Base-by-base conservation (phyloP, 2,888 invertebrate genomes). In the Sturmia bella region DNA sequence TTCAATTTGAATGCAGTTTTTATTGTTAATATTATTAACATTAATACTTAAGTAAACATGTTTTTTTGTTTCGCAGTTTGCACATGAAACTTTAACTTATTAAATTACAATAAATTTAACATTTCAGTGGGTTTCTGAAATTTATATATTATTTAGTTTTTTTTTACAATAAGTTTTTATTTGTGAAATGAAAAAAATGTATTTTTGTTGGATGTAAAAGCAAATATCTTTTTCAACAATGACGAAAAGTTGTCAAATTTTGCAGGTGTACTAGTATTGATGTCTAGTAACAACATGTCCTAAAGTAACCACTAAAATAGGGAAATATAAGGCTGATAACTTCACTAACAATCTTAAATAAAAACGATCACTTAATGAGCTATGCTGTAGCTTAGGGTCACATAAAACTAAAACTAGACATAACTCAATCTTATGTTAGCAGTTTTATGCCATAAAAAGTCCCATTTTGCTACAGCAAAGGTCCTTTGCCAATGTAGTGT, bases 1-100 rank as follows among this genome's bases (percentile, higher is more conserved):
- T 82, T 74, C 61, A 76, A 68, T 76, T 48, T 81, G 64, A 82
- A 73, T 77, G 64, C 39, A 81, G 77, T 76, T 73, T 41, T 43
- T 57, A 59, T 63, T 77, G 27, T 69, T 77, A 63, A 73, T 69
- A 61, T 63, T 64, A 77, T 76, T 69, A 69, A 52, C 32, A 68
- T 76, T 61, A 54, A 50, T 61, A 61, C 27, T 9, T 32, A 32
- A 9, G 5, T 32, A 7, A 9, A 7, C 9, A 7, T 32, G 32
- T 32, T 27, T 32, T 56, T n/a, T 57, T 4, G 43, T 69, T n/a
- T 45, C 56, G 3, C 15, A 19, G 32, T 19, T 56, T 32, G 6
- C 32, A 56, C 32, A 37, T 69, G 11, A 45, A 45, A 32, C 11
- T 17, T 19, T 32, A 32, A 32, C 27, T 56, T 13, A 0, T 32